Percentiles rank a stretch among this genome's conserved stretches.
Evolutionary conservation across 64 coral and sea anemone genomes (phyloP).

Genomic region (Montipora efflorescens): DNA sequence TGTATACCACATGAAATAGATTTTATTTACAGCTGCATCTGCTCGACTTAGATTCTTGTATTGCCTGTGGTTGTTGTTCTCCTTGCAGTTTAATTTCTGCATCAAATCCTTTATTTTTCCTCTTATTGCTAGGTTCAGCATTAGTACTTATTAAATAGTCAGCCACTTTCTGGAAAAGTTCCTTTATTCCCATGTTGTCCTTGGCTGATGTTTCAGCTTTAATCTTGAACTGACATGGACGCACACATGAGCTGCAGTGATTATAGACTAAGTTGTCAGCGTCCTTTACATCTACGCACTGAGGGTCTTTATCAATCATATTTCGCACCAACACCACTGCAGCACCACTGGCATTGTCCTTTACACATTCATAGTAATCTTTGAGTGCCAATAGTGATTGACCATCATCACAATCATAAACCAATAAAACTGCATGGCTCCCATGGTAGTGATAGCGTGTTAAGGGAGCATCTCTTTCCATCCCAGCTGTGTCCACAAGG

Average conservation of each 20-base stretch:
- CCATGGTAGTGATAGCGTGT: constrained; percentile 63
- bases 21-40: not conserved
- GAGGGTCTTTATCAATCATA: constrained; percentile 54
- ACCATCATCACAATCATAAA: constrained; percentile 63
- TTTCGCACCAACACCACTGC: constrained; percentile 60
- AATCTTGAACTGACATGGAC: not conserved
- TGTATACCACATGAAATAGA: not conserved
- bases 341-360: constrained; percentile 48
- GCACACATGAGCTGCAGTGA: not conserved
- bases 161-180: constrained; percentile 36
- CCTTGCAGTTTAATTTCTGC: not conserved
- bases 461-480: constrained; percentile 49
- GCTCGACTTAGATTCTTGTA: too few relatives aligned
- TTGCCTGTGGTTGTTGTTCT: not conserved
- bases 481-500: constrained; percentile 63
- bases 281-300: not conserved
- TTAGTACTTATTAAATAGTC: constrained; percentile 43
- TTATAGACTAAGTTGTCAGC: constrained; percentile 30
- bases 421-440: constrained; percentile 61
- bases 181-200: constrained; percentile 31
- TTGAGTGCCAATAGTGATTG: constrained; percentile 40
- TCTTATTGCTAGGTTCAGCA: not conserved
- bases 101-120: not conserved
- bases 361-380: constrained; percentile 15
- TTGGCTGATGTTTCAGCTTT: constrained; percentile 63